A percentile compares a stretch with the other conserved stretches of the same genome.
Conservation (phyloP, 2,113 vertebrate genomes). For the Charina bottae region DNA sequence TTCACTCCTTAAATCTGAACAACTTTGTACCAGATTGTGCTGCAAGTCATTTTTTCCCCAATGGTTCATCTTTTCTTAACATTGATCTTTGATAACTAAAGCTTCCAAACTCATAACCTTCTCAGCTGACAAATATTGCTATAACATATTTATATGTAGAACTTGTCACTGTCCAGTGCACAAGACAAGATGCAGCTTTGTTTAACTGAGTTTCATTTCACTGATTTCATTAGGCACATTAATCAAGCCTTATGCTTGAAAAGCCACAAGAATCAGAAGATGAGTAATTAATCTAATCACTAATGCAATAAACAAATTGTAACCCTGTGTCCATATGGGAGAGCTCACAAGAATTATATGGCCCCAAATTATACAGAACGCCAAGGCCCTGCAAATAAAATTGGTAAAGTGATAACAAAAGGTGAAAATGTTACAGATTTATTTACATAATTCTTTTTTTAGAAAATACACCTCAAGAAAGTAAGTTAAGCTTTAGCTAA, state of each 20-base stretch:
- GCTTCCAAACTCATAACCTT: background rate
- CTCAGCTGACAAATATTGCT: background rate
- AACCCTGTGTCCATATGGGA: background rate
- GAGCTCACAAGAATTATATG: slow-evolving; percentile 21
- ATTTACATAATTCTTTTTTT: background rate
- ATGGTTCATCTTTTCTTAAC: background rate
- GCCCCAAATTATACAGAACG: background rate
- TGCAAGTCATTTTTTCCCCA: background rate
- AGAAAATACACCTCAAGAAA: background rate
- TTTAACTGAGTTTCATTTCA: background rate
- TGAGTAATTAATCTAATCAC: slow-evolving; percentile 20
- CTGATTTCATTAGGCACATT: slow-evolving; percentile 24
- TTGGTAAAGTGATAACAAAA: background rate
- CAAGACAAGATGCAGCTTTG: background rate
- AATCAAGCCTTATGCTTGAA: slow-evolving; percentile 2
- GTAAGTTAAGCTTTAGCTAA: background rate
- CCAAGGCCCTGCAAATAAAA: slow-evolving; percentile 11
- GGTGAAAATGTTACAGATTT: background rate
- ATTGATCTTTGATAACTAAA: background rate
- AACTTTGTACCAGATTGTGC: background rate
- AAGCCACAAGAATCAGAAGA: slow-evolving; percentile 27
- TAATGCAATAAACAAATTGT: slow-evolving; percentile 17
- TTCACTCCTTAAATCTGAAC: background rate
- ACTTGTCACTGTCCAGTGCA: background rate
- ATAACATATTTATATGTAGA: slow-evolving; percentile 1